These are phyloP conservation scores for Phengaris arion DNA, from an alignment of 2,888 invertebrate species.

Conservation along the genomic window DNA sequence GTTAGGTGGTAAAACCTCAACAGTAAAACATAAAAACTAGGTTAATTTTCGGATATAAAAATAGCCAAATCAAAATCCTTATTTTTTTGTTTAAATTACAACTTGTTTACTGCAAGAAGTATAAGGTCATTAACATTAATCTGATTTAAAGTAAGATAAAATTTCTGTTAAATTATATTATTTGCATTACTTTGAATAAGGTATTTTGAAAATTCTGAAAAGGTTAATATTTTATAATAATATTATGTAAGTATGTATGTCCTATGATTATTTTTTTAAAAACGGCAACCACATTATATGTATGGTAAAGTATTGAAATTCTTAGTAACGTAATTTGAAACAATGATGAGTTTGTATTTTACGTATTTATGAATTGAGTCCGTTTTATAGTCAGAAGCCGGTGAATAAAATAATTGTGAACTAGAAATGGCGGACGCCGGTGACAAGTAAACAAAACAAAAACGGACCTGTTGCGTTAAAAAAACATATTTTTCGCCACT, in stretches of 20 bases:
- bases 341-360: slow-evolving; percentile 31
- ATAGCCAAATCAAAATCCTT: background rate
- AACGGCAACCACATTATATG: slow-evolving; percentile 27
- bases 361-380: slow-evolving; percentile 29
- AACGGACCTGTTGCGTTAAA: slow-evolving; percentile 80
- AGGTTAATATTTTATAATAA: too few relatives aligned
- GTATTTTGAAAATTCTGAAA: too few relatives aligned
- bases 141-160: too few relatives aligned
- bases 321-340: slow-evolving; percentile 29
- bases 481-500: slow-evolving; percentile 53
- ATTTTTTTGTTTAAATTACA: background rate
- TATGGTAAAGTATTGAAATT: slow-evolving; percentile 22
- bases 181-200: too few relatives aligned
- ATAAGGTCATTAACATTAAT: too few relatives aligned
- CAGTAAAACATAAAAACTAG: background rate
- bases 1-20: background rate
- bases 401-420: slow-evolving; percentile 66
- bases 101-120: too few relatives aligned
- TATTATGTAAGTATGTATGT: too few relatives aligned
- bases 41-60: too few relatives aligned
- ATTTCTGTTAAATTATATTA: too few relatives aligned
- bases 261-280: background rate
- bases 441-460: slow-evolving; percentile 82
- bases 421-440: slow-evolving; percentile 81
- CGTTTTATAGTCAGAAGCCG: slow-evolving; percentile 49